phyloP scores from a whole-genome alignment of 2,888 invertebrate genomes.

The Argynnis bischoffii region DNA sequence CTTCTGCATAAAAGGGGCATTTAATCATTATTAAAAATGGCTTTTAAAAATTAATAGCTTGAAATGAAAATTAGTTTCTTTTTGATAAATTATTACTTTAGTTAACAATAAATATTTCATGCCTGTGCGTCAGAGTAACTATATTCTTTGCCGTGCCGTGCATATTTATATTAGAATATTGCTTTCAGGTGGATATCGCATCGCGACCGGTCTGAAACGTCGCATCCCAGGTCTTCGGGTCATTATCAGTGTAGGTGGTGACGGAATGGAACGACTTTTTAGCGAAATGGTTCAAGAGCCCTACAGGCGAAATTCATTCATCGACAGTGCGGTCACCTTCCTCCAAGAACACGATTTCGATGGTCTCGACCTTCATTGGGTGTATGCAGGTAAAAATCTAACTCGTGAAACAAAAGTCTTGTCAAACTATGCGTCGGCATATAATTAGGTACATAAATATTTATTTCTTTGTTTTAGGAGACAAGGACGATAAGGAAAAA shows the following conservation, averaged over 20 bases:
- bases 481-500: slow-evolving; percentile 77
- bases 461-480: slow-evolving; percentile 51
- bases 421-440: not conserved
- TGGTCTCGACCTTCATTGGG: slow-evolving; percentile 91
- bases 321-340: slow-evolving; percentile 84
- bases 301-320: slow-evolving; percentile 80
- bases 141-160: not conserved
- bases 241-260: slow-evolving; percentile 88
- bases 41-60: no score
- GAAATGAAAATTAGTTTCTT: no score
- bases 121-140: not conserved
- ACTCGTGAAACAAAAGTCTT: slow-evolving; percentile 1
- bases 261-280: slow-evolving; percentile 83
- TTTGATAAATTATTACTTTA: no score
- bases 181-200: slow-evolving; percentile 85
- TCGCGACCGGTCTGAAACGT: slow-evolving; percentile 86
- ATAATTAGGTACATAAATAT: not conserved
- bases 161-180: not conserved
- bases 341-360: slow-evolving; percentile 88
- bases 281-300: slow-evolving; percentile 84
- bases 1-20: no score
- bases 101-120: no score
- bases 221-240: slow-evolving; percentile 86
- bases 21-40: no score
- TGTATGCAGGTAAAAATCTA: slow-evolving; percentile 83